Percentiles rank a stretch among this genome's conserved stretches.
Conservation (phyloP, 2,113 vertebrate species). For the Excalfactoria chinensis region DNA sequence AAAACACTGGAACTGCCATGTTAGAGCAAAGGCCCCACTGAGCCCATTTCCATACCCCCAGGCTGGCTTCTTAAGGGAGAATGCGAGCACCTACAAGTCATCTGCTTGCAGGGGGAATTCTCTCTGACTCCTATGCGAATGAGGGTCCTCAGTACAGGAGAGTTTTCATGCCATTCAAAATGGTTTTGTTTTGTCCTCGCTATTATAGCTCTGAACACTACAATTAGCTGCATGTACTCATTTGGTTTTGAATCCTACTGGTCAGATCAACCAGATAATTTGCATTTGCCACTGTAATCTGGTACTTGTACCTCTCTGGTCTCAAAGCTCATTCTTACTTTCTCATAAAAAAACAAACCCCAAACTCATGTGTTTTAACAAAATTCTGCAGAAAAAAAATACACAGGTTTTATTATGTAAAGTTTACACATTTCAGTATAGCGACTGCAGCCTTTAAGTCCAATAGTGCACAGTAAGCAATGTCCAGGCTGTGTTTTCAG, state of each 20-base stretch:
- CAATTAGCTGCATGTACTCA: background rate
- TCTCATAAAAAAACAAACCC: background rate
- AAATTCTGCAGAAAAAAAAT: background rate
- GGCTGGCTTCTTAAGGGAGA: background rate
- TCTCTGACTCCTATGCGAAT: background rate
- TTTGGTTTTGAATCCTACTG: background rate
- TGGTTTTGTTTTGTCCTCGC: background rate
- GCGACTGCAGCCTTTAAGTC: background rate
- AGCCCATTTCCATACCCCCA: background rate
- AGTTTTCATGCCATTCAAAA: background rate
- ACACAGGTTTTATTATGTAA: rapidly evolving
- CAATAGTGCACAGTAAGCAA: background rate
- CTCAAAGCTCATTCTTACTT: background rate
- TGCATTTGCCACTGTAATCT: background rate
- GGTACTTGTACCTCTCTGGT: background rate
- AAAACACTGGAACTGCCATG: background rate
- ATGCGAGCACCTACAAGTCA: background rate
- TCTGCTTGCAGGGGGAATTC: background rate
- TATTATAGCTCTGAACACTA: background rate
- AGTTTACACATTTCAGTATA: background rate
- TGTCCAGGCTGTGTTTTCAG: slow-evolving; percentile 6
- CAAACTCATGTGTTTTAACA: background rate
- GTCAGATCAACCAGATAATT: background rate
- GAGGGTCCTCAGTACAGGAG: background rate
- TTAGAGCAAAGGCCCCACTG: background rate